Base-by-base conservation (phyloP, 2,113 vertebrate species). In the Hystrix cristata region DNA sequence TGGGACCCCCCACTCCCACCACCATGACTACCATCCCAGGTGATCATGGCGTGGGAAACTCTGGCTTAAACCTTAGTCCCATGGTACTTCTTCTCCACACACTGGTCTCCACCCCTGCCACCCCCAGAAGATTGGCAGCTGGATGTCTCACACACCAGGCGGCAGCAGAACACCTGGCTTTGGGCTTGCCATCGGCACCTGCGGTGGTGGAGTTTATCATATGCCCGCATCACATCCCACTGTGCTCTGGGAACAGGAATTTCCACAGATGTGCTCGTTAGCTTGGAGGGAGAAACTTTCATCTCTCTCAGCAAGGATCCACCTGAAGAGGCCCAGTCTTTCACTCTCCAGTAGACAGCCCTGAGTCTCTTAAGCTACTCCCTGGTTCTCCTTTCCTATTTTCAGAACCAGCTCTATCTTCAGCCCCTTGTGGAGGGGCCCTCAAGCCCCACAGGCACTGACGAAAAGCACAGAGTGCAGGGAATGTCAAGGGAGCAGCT, bases 201-300 rank as follows among this genome's bases (percentile, higher is more conserved):
- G 72, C 89, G 67, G 51, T n/a, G 46, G 62, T 27, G 92, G 80
- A 71, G 64, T 65, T 85, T 74, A 87, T 93, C 85, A 48, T 62
- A 34, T 34, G 57, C 21, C 67, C 60, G 79, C 2, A 57, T 92
- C 38, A 57, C 76, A 87, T 91, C 84, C 46, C 64, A 48, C 19
- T 84, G 43, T 94, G 14, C 51, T 88, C 86, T 71, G 29, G 62
- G 78, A 87, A 94, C 2, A 69, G 65, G 65, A 53, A n/a, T 59
- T 94, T 85, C 69, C 78, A 94, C 78, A 78, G 57, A 93, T 92
- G 55, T 65, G 62, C 65, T 65, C 78, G 21, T 84, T 78, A 25
- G 38, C 71, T 85, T 51, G 81, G 25, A 71, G n/a, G 34, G 15
- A 84, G 69, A 79, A 83, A 90, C 21, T 23, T 90, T 16, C 34